Evolutionary conservation across 2,797 vertebrate genomes (phyloP), one percentile per base, ranked within the genome.

Genomic region (Onychomys torridus): DNA sequence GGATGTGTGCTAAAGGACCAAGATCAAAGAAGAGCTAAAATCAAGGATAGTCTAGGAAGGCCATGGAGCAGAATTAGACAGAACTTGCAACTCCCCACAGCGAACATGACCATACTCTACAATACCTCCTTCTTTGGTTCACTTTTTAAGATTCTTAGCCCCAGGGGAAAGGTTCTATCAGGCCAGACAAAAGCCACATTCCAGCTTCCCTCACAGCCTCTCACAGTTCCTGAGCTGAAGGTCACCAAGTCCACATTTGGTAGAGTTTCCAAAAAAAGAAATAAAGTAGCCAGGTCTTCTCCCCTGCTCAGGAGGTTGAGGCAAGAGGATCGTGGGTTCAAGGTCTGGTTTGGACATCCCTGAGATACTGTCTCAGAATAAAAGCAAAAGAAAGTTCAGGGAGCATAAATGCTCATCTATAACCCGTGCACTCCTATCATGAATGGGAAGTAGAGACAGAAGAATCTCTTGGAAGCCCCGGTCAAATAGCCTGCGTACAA

Each of bases 191-290:
- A 95, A 82, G n/a, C 88, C 63, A 92, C 63, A 65, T 92, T 90
- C 69, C 29, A 94, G 52, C 67, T 83, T 97, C 61, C 85, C 89
- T 34, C 32, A 89, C 86, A 76, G 49, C 27, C 49, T 21, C 37
- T 94, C 69, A 21, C 4, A 95, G 40, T 87, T 90, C 43, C 73
- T 93, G 29, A 97, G 37, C 77, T 93, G 61, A 57, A 96, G 17
- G 13, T 93, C 49, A 71, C 46, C 67, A 75, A 83, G 76, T 89
- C 77, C 17, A 88, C 37, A 78, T 93, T 93, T 81, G 17, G 23
- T 43, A 14, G 21, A 75, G 91, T 91, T 69, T 63, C 27, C 77
- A 86, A 82, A 88, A 90, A 46, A 78, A 25, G 37, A 83, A 27
- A 75, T 46, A 93, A 65, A 34, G 4, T 76, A 55, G 11, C 46